Evolutionary conservation across 2,888 invertebrate species (phyloP), one percentile per base, ranked within the genome.

Genomic region (Cerastoderma edule): DNA sequence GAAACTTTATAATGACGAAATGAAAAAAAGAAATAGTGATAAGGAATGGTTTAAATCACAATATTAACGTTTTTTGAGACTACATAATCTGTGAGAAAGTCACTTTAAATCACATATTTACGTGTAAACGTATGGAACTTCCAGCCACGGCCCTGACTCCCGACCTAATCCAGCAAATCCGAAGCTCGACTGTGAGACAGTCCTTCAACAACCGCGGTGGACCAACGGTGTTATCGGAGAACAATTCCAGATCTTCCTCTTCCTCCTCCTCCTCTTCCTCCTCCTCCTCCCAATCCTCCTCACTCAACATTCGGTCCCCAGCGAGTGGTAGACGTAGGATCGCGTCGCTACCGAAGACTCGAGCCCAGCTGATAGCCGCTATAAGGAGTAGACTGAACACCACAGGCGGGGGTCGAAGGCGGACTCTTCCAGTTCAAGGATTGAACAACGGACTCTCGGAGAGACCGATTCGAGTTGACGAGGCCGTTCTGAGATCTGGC

Each of bases 161-260:
- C 0, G 78, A 74, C n/a, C 56, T 75, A 1, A n/a, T 78, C 30
- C 64, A 57, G 48, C 78, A 78, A 53, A 72, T 78, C 5, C 71
- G 74, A 2, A 27, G 8, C 1, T 16, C 22, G 8, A 57, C 73
- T 8, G 24, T 66, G 8, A 48, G 70, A 5, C 63, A 46, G 46
- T 44, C 30, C 2, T 13, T 19, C n/a, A 32, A 57, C 28, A 39
- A 30, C n/a, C 13, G 56, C 28, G 44, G 35, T 10, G 13, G 32
- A 28, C 46, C 50, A 24, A 32, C 63, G 22, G 33, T 60, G 16
- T 10, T 50, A 32, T 39, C 67, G 8, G 50, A 48, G 30, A 54
- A 44, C 16, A 50, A 28, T 5, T 53, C 65, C 10, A 56, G 24
- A 13, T 57, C 57, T 5, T 32, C 32, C 2, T 53, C 60, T 2